Base-by-base conservation (phyloP, 2,113 vertebrate genomes). In the Manacus vitellinus region DNA sequence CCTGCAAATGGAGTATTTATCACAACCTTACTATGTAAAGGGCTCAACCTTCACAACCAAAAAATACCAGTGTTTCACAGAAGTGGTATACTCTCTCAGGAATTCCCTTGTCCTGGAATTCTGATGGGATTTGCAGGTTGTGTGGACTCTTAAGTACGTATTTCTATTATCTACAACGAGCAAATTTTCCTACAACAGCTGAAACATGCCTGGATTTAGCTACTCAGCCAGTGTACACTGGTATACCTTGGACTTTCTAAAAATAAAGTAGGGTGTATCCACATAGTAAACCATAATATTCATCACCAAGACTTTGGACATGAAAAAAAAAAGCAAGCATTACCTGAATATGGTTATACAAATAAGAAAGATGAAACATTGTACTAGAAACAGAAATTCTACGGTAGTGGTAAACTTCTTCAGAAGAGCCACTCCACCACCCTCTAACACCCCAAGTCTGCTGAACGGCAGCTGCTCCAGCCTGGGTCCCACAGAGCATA, bases 381-480 rank as follows among this genome's bases (percentile, higher is more conserved):
- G 5, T 18, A 63, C 1, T 55, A 18, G 61, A 88, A 93, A 62
- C 1, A 58, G 27, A 72, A 92, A 54, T 30, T 77, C 33, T 72
- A 30, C 52, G 47, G 65, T 8, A 61, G 33, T 3, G 10, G 56
- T 2, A 89, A 54, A 68, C 6, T 8, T 58, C 35, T 35, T 88
- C 58, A 43, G 8, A 93, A 73, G 67, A 80, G 63, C 17, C 22
- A 58, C 19, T 61, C 59, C 20, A 92, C 47, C 71, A 79, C 44
- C 8, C 5, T 3, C 9, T 44, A 73, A 78, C 52, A 85, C 33
- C 44, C 12, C 24, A 52, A 82, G 88, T 39, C 35, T 84, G 83
- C 84, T 51, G 84, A 89, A 58, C 43, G 24, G 62, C 94, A 92
- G 94, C 81, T 95, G 94, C 79, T 92, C 62, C 78, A 83, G 0